phyloP scores from a whole-genome alignment of 2,797 vertebrate genomes.

The Hypotaenidia philippensis region DNA sequence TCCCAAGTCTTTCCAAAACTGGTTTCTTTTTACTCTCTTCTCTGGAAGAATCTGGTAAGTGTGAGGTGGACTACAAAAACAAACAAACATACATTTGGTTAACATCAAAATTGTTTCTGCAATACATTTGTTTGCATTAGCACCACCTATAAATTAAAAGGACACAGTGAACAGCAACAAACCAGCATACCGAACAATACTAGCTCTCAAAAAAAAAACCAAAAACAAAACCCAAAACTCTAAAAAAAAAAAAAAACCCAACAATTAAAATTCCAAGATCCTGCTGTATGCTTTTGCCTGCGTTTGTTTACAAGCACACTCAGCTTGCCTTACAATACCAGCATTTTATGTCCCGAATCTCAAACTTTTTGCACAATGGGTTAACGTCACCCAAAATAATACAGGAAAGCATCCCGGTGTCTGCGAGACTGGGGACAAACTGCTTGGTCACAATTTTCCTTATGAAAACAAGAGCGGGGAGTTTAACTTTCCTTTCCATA shows the following conservation, averaged over 20 bases:
- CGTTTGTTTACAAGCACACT: not conserved
- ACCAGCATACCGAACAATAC: not conserved
- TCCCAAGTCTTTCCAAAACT: constrained; percentile 83
- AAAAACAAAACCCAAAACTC: not conserved
- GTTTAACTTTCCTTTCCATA: not conserved
- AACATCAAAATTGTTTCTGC: not conserved
- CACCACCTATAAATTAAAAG: not conserved
- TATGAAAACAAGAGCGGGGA: not conserved
- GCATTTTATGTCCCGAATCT: not conserved
- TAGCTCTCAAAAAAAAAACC: not conserved
- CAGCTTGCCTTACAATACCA: not conserved
- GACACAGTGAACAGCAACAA: not conserved
- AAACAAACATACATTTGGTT: constrained; percentile 30
- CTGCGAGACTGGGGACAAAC: rapidly evolving
- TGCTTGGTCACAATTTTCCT: not conserved
- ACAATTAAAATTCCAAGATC: not conserved
- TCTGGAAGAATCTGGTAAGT: constrained; percentile 70
- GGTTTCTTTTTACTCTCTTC: constrained; percentile 83
- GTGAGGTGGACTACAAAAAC: constrained; percentile 80
- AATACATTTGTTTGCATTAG: not conserved
- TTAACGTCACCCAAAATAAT: rapidly evolving
- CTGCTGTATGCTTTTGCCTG: not conserved
- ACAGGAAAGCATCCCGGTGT: not conserved
- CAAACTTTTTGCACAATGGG: not conserved
- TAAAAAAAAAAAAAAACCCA: not conserved